Conservation (phyloP, 2,888 invertebrate genomes). For the Caradrina kadenii region DNA sequence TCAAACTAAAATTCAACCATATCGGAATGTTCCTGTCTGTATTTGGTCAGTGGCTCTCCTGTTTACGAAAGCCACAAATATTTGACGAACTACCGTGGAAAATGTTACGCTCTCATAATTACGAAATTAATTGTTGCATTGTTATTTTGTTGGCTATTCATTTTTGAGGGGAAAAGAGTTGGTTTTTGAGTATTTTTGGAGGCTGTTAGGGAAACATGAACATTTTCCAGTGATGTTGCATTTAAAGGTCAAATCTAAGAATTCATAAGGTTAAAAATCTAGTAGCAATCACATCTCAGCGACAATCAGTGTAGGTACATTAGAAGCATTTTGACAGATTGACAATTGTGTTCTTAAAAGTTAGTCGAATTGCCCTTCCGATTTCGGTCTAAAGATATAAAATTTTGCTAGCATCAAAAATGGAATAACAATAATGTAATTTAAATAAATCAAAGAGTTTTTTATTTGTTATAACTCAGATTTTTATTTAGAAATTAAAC, state of each 20-base stretch:
- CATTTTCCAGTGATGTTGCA: background rate
- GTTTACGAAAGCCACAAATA: constrained; percentile 49
- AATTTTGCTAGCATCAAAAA: too few relatives aligned
- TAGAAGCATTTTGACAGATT: too few relatives aligned
- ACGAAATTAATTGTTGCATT: constrained; percentile 42
- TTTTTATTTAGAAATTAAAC: too few relatives aligned
- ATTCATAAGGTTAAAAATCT: too few relatives aligned
- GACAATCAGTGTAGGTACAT: too few relatives aligned
- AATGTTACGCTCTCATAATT: constrained; percentile 33
- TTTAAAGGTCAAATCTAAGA: background rate
- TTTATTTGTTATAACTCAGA: too few relatives aligned
- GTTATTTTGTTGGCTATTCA: constrained; percentile 15
- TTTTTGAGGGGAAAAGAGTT: constrained; percentile 11
- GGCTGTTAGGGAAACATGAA: background rate
- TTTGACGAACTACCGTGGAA: constrained; percentile 47
- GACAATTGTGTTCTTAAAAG: too few relatives aligned
- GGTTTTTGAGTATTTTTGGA: constrained; percentile 18
- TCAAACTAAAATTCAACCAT: constrained; percentile 8
- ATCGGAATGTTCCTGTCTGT: constrained; percentile 20
- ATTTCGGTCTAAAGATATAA: background rate
- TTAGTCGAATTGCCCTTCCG: too few relatives aligned
- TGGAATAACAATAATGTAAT: too few relatives aligned
- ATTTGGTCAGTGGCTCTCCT: constrained; percentile 19
- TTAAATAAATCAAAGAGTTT: too few relatives aligned
- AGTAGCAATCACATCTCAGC: too few relatives aligned